A percentile compares a stretch with the other conserved stretches of the same genome.
Conservation (phyloP, 2,888 invertebrate species). For the Drosophila falleni region DNA sequence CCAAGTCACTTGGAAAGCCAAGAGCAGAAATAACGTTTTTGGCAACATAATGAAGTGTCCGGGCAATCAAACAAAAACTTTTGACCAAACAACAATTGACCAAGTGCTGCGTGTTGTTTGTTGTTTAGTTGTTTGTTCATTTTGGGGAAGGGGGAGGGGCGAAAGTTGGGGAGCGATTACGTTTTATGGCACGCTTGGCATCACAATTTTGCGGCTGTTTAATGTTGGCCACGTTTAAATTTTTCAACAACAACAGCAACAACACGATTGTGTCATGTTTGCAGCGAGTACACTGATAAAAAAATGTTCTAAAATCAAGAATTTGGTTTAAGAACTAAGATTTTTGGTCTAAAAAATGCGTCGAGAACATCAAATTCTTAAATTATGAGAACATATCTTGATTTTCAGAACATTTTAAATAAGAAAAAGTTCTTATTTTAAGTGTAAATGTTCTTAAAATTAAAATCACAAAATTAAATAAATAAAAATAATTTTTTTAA, state of each 20-base stretch:
- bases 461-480: too few species aligned
- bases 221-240: conserved; percentile 53
- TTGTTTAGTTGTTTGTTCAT: conserved; percentile 23
- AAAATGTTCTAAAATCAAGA: too few species aligned
- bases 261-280: conserved; percentile 61
- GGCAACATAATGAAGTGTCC: conserved; percentile 56
- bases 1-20: conserved; percentile 73
- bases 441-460: too few species aligned
- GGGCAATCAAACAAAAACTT: conserved; percentile 53
- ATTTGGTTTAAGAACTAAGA: too few species aligned
- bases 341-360: too few species aligned
- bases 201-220: conserved; percentile 67
- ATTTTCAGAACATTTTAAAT: too few species aligned
- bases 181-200: conserved; percentile 61
- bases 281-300: neutral
- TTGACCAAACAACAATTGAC: conserved; percentile 47
- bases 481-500: too few species aligned
- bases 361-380: too few species aligned
- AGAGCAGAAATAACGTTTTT: conserved; percentile 39
- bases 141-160: conserved; percentile 18
- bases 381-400: too few species aligned
- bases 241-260: conserved; percentile 42
- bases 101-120: conserved; percentile 39
- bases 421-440: too few species aligned
- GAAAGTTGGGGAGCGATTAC: conserved; percentile 50